Evolutionary conservation across 2,888 invertebrate species (phyloP).

Genomic region (Oxycera nigricornis): DNA sequence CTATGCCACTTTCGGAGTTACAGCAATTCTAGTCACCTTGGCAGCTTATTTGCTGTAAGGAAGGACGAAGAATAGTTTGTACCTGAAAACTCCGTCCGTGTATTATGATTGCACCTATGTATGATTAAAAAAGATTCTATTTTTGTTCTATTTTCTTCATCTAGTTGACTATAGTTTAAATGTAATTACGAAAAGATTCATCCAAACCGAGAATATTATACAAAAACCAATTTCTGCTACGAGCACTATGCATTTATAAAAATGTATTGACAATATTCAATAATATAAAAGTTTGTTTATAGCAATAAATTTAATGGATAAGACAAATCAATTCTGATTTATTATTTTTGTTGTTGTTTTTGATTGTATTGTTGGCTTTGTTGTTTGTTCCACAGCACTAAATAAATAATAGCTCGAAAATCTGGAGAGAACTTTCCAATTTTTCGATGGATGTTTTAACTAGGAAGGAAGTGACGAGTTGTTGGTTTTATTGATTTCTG

Average conservation of each 20-base stretch:
- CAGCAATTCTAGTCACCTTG: constrained; percentile 12
- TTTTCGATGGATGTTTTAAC: too few species aligned
- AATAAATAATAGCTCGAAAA: too few species aligned
- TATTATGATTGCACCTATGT: constrained; percentile 5
- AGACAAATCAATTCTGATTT: background rate
- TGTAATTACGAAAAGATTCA: background rate
- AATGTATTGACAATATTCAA: background rate
- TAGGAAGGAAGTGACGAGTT: too few species aligned
- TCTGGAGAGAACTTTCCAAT: too few species aligned
- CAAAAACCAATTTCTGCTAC: background rate
- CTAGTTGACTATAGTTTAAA: constrained; percentile 1
- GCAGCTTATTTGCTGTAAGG: constrained; percentile 23
- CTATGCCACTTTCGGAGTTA: constrained; percentile 31
- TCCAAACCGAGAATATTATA: background rate
- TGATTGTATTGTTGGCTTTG: too few species aligned
- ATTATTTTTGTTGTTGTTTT: too few species aligned
- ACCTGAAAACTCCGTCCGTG: constrained; percentile 30
- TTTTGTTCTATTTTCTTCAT: background rate
- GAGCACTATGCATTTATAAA: background rate
- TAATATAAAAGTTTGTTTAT: background rate
- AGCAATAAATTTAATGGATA: background rate
- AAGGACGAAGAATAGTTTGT: background rate
- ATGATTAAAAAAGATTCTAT: background rate
- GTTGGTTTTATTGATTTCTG: too few species aligned
- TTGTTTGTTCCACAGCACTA: too few species aligned